Conservation (phyloP, 1,140 invertebrate species). For the Atta cephalotes region DNA sequence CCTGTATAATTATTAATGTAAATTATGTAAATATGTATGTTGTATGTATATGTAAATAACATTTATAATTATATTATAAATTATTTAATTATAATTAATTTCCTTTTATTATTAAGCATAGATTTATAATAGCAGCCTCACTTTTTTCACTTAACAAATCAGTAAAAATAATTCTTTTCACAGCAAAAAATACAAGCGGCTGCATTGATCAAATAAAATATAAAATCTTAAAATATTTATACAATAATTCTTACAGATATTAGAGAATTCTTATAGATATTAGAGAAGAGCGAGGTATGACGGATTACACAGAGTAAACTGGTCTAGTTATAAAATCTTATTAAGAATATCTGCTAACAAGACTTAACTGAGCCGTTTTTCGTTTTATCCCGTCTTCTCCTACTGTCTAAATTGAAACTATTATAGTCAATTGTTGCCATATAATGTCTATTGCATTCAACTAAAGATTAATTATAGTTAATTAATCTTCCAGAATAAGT, state of each 20-base stretch:
- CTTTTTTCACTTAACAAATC: constrained; percentile 25
- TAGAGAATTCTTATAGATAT: constrained; percentile 4
- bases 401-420: constrained; percentile 9
- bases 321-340: too few species aligned
- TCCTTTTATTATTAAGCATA: not conserved
- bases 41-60: constrained; percentile 14
- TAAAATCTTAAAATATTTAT: constrained; percentile 2
- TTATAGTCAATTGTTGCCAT: not conserved
- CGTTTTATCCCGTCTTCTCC: too few species aligned
- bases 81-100: constrained; percentile 24
- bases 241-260: constrained; percentile 18
- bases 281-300: too few species aligned
- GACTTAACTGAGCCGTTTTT: too few species aligned
- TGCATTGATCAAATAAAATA: constrained; percentile 4
- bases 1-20: constrained; percentile 22
- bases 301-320: too few species aligned
- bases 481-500: constrained; percentile 11
- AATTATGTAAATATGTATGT: constrained; percentile 31
- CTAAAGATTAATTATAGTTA: constrained; percentile 29
- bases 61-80: constrained; percentile 28
- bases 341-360: too few species aligned
- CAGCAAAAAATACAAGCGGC: not conserved
- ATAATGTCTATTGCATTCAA: not conserved
- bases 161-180: not conserved
- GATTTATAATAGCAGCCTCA: constrained; percentile 15